Evolutionary conservation across 1,140 invertebrate genomes (phyloP), one percentile per base, ranked within the genome.

Genomic region (Kradibia gibbosae): DNA sequence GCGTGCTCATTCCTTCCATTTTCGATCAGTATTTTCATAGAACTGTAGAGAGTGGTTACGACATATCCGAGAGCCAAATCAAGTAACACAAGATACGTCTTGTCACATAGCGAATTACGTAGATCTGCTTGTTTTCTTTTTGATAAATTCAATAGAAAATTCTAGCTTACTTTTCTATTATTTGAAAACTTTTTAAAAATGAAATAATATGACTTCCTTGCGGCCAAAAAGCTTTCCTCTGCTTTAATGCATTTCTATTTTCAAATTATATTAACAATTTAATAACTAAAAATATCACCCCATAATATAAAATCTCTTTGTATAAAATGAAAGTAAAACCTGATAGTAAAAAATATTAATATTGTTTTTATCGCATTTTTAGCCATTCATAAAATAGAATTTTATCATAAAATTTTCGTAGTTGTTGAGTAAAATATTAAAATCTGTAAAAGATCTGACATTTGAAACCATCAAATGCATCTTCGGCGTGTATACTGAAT

Each of bases 1-100:
- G 50, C 78, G 65, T 48, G 36, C 62, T 28, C 74, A 17, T 71
- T 71, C 65, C 34, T 57, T 79, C 67, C 67, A 79, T 79, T 79
- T 80, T 81, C 77, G 79, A 83, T 74, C 67, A 42, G 75, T 70
- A 78, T 85, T 85, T 83, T 78, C 82, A 78, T 83, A 57, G 75
- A 75, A 77, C 57, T 80, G 80, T 70, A 55, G 74, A 71, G 53
- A 80, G 85, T 78, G 70, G 13, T 62, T 36, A 73, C 48, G 80
- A 84, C 77, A 78, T 84, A 83, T 57, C 39, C 81, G 73, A 67
- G 74, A 79, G 78, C 83, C 77, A 39, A 71, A 55, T 45, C 77
- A 72, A 57, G 76, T 78, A 65, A 67, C 45, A 67, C 10, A 11
- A 70, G 76, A 67, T 70, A 53, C 76, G 28, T 50, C n/a, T 76